A percentile compares a stretch with the other conserved stretches of the same genome.
Evolutionary conservation across 2,797 vertebrate species (phyloP).

Genomic region (Lutjanus campechanus): DNA sequence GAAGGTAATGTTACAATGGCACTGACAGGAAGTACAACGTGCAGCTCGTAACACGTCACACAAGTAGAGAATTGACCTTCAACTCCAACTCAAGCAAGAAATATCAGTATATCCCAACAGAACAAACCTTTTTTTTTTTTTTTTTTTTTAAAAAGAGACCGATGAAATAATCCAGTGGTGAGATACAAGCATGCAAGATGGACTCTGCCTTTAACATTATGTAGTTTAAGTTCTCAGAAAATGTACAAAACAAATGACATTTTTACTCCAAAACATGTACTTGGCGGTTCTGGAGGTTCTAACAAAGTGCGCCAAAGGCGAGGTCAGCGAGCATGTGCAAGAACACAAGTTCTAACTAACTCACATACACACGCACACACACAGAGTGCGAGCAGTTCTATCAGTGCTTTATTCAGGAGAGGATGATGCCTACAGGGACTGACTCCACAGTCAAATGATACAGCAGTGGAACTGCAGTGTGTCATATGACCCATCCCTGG

Average conservation of each 20-base stretch:
- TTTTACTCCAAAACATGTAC: background rate
- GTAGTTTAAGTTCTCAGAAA: background rate
- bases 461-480: slow-evolving; percentile 74
- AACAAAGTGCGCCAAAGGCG: slow-evolving; percentile 31
- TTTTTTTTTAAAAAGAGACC: background rate
- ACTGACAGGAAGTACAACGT: too few species aligned
- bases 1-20: too few species aligned
- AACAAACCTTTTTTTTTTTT: too few species aligned
- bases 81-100: too few species aligned
- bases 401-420: slow-evolving; percentile 72
- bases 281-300: background rate
- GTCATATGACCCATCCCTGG: slow-evolving; percentile 78
- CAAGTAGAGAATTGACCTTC: too few species aligned
- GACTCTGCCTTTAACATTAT: background rate
- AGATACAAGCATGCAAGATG: background rate
- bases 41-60: too few species aligned
- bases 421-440: slow-evolving; percentile 72
- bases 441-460: slow-evolving; percentile 80
- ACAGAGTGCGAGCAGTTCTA: slow-evolving; percentile 38
- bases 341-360: slow-evolving; percentile 44
- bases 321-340: slow-evolving; percentile 47
- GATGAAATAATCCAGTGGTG: background rate
- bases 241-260: background rate
- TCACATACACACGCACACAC: slow-evolving; percentile 6
- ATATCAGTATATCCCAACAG: too few species aligned